phyloP scores from a whole-genome alignment of 2,797 vertebrate species.

The Spheniscus humboldti region DNA sequence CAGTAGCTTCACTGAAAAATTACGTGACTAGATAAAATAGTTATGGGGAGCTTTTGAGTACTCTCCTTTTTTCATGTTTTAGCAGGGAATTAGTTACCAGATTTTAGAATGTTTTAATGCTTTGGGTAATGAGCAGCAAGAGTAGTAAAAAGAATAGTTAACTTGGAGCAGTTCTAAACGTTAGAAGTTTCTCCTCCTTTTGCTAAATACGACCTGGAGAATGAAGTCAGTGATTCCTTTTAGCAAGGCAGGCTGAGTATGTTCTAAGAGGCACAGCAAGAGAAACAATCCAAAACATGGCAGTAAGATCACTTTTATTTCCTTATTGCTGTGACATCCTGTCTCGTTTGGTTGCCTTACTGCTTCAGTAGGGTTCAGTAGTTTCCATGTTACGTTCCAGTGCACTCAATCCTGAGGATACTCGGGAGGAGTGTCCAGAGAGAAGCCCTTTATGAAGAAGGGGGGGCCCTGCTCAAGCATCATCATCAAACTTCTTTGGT shows the following conservation, averaged over 20 bases:
- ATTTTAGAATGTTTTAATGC: neutral
- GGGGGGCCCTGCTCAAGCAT: neutral
- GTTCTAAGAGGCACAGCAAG: neutral
- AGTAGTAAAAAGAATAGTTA: neutral
- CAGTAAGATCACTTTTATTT: neutral
- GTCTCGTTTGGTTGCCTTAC: neutral
- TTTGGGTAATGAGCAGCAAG: neutral
- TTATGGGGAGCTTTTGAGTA: neutral
- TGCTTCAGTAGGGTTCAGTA: neutral
- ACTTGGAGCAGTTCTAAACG: neutral
- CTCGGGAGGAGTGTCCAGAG: neutral
- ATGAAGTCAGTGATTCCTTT: neutral
- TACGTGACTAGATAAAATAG: neutral
- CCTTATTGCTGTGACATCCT: neutral
- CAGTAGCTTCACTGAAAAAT: neutral
- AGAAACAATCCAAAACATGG: neutral
- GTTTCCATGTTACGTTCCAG: neutral
- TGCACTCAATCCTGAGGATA: neutral
- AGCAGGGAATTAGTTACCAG: neutral
- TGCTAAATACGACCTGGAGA: neutral
- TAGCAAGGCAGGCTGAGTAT: neutral
- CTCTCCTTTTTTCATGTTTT: neutral
- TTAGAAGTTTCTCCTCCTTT: neutral
- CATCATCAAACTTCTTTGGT: neutral
- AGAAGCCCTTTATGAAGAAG: neutral